Conservation (phyloP, 2,797 vertebrate genomes). For the Numenius phaeopus region DNA sequence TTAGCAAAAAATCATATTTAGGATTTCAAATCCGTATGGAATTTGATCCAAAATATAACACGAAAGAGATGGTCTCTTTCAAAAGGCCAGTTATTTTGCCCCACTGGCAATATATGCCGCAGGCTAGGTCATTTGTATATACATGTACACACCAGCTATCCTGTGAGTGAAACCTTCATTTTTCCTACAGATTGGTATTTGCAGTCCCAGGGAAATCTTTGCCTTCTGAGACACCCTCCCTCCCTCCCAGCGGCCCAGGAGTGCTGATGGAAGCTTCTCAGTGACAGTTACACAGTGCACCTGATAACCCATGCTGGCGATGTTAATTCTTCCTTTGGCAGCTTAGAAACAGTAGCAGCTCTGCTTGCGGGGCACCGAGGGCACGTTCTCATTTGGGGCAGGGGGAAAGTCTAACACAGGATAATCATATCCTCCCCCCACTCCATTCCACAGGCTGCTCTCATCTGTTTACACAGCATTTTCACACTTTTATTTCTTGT, state of each 20-base stretch:
- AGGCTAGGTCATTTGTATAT: neutral
- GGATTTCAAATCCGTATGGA: neutral
- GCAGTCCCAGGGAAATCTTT: neutral
- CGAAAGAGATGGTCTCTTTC: neutral
- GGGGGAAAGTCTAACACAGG: neutral
- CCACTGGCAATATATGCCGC: neutral
- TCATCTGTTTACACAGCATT: neutral
- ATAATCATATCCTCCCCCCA: neutral
- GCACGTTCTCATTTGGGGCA: neutral
- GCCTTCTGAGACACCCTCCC: neutral
- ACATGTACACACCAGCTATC: neutral
- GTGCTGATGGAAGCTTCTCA: neutral
- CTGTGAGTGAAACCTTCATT: neutral
- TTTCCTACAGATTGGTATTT: neutral
- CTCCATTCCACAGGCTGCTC: neutral
- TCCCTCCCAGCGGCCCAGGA: neutral
- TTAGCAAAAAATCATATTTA: neutral
- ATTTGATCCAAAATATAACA: neutral
- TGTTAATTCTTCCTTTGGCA: neutral
- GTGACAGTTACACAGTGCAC: neutral
- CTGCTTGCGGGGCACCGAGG: neutral
- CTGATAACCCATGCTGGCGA: neutral
- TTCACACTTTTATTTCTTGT: neutral
- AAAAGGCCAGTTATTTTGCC: neutral
- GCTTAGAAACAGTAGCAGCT: neutral